Percentiles rank a stretch among this genome's conserved stretches.
Conservation (phyloP, 2,888 invertebrate genomes). For the Allophyes oxyacanthae region DNA sequence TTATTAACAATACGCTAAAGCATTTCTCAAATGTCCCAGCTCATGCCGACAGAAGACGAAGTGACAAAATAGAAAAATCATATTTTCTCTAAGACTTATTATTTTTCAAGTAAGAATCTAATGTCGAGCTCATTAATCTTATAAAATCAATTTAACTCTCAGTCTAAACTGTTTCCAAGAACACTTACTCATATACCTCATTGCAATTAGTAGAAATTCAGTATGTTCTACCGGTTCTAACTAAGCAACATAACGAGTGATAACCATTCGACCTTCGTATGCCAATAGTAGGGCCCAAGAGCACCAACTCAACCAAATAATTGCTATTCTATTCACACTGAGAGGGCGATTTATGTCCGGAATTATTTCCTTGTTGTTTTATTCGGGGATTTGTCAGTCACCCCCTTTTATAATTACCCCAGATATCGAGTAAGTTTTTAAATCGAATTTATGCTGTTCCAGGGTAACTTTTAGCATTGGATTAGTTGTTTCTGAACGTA, state of each 20-base stretch:
- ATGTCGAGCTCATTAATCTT: too few relatives aligned
- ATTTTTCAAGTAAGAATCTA: too few relatives aligned
- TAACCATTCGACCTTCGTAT: slow-evolving; percentile 32
- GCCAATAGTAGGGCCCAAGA: slow-evolving; percentile 62
- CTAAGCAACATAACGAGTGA: slow-evolving; percentile 21
- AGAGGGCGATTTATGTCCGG: slow-evolving; percentile 85
- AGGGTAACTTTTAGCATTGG: slow-evolving; percentile 71
- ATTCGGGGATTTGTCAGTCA: slow-evolving; percentile 88
- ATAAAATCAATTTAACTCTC: too few relatives aligned
- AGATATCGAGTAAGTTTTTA: slow-evolving; percentile 85
- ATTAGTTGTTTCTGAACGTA: slow-evolving; percentile 72
- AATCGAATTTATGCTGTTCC: slow-evolving; percentile 76
- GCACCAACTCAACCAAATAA: slow-evolving; percentile 88
- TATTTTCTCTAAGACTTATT: too few relatives aligned
- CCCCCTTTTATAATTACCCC: slow-evolving; percentile 86
- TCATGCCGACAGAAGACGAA: too few relatives aligned
- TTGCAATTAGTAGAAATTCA: too few relatives aligned
- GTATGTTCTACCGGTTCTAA: too few relatives aligned
- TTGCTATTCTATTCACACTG: slow-evolving; percentile 89
- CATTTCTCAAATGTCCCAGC: too few relatives aligned
- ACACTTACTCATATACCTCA: too few relatives aligned
- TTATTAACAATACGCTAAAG: too few relatives aligned
- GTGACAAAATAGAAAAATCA: too few relatives aligned
- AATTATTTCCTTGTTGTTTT: slow-evolving; percentile 90
- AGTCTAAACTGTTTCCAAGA: too few relatives aligned